These are phyloP conservation scores for Eubasilissa regina DNA, from an alignment of 1,140 invertebrate genomes.

Conservation along the genomic window DNA sequence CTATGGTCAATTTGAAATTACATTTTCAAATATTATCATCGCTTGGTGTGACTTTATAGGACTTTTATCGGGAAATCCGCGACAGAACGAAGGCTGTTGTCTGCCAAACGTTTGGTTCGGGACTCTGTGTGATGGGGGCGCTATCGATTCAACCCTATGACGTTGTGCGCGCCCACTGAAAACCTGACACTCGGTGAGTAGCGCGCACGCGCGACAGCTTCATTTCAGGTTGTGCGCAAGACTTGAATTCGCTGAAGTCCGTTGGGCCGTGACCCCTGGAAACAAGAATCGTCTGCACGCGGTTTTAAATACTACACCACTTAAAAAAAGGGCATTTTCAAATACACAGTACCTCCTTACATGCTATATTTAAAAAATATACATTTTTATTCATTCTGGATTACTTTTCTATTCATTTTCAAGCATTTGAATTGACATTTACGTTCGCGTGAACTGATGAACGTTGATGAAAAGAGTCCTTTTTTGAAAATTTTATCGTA, in stretches of 20 bases:
- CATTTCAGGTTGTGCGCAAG: slow-evolving; percentile 24
- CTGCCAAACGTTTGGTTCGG: slow-evolving; percentile 51
- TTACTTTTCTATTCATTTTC: neutral
- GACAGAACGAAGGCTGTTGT: slow-evolving; percentile 13
- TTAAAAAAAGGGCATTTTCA: neutral
- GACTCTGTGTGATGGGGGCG: slow-evolving; percentile 60
- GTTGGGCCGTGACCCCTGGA: neutral
- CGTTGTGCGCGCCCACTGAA: slow-evolving; percentile 64
- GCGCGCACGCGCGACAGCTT: slow-evolving; percentile 62
- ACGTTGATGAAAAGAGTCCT: neutral
- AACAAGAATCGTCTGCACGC: neutral
- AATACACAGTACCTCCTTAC: neutral
- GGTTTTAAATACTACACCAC: neutral
- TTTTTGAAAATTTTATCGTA: slow-evolving; percentile 7
- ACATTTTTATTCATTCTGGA: neutral
- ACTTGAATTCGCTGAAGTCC: neutral
- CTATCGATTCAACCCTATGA: slow-evolving; percentile 63
- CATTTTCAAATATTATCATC: neutral
- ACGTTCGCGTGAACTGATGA: neutral
- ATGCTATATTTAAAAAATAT: neutral
- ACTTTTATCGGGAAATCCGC: slow-evolving; percentile 17
- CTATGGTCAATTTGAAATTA: neutral
- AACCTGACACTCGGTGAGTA: slow-evolving; percentile 11
- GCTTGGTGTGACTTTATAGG: slow-evolving; percentile 3
- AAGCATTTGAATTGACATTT: slow-evolving; percentile 14